These are phyloP conservation scores for Apodemus agrarius DNA, from an alignment of 2,797 vertebrate species.

Conservation along the genomic window DNA sequence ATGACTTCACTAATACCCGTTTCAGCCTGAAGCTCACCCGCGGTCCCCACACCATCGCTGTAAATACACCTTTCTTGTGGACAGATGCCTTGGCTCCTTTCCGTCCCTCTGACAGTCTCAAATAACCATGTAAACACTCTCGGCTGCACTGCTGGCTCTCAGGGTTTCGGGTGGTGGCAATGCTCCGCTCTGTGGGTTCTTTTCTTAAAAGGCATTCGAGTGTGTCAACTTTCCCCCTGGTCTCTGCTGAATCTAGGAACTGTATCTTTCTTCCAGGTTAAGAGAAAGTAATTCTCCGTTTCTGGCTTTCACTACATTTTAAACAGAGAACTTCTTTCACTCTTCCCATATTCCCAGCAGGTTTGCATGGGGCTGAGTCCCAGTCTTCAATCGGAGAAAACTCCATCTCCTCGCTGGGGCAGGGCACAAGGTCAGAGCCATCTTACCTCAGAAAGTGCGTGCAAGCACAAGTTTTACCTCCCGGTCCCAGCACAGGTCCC, in stretches of 20 bases:
- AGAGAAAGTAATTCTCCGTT: not conserved
- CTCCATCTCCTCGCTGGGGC: not conserved
- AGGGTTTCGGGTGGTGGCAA: not conserved
- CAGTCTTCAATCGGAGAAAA: not conserved
- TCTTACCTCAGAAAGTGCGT: not conserved
- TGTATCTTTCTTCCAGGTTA: not conserved
- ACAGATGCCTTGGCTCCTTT: not conserved
- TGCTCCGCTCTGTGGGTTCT: not conserved
- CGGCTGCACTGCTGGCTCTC: not conserved
- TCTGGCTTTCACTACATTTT: constrained; percentile 22
- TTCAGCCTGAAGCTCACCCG: not conserved
- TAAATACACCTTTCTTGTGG: not conserved
- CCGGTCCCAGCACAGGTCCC: not conserved
- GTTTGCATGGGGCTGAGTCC: not conserved
- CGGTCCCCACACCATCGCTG: not conserved
- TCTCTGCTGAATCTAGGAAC: constrained; percentile 13
- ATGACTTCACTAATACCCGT: not conserved
- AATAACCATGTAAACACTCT: constrained; percentile 47
- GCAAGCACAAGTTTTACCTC: not conserved
- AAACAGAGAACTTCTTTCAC: constrained; percentile 52
- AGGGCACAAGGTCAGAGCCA: not conserved
- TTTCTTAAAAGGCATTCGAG: not conserved
- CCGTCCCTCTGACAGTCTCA: not conserved
- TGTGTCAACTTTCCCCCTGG: not conserved
- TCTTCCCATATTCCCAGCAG: not conserved